Evolutionary conservation across 1,140 invertebrate species (phyloP), one percentile per base, ranked within the genome.

Genomic region (Magallana angulata): DNA sequence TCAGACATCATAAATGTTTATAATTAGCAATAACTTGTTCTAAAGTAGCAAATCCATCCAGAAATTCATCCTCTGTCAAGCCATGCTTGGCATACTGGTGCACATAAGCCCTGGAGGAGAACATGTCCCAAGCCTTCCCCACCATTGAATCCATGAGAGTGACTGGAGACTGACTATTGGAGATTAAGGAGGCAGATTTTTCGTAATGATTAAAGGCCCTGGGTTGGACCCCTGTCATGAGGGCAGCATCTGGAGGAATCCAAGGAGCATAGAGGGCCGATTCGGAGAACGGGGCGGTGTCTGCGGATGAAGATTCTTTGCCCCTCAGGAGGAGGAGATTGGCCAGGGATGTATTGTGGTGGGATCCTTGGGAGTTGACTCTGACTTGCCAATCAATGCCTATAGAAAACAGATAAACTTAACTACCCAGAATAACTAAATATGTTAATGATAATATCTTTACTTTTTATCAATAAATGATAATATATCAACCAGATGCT

Each of bases 41-140:
- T 80, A 94, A 88, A 48, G 89, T 92, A 9, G 93, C 93, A 93
- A 95, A 95, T 84, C 93, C 91, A 85, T 95, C 94, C 7, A 95
- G 64, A 90, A 95, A 95, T 82, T 94, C 94, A 71, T 94, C 94
- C 57, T 94, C 93, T 6, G 87, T 89, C 24, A 94, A 83, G 30
- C 94, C 94, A 90, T 94, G 93, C 86, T 91, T 91, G 2, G 91
- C 81, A 91, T 95, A 95, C 86, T 95, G 95, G 88, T 95, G 94
- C 30, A 94, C 92, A 85, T 94, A 95, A 4, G 94, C 94, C 59
- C 94, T 86, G 0, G 94, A 93, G 0, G 92, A 91, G 88, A 95
- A 95, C 94, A 95, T 95, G 36, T 91, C 92, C 94, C 94, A 95
- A 6, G 94, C 94, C 87, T 94, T 94, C 2, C 92, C 92, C 16